Evolutionary conservation across 2,888 invertebrate genomes (phyloP).

Genomic region (Spisula solida): DNA sequence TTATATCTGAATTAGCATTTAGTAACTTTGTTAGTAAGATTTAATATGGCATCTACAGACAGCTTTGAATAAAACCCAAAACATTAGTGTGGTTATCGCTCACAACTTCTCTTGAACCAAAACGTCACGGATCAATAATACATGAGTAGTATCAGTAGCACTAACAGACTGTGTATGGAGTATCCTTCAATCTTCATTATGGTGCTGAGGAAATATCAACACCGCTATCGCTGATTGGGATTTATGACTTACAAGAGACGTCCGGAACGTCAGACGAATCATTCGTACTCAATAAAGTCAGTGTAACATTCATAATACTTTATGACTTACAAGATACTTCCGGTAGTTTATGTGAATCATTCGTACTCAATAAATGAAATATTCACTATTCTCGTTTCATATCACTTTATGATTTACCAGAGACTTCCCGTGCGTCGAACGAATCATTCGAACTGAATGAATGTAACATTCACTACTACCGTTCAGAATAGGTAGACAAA

Average conservation of each 20-base stretch:
- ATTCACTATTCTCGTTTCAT: too few species aligned
- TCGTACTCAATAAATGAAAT: too few species aligned
- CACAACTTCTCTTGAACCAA: neutral
- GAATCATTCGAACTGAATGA: neutral
- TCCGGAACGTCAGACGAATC: neutral
- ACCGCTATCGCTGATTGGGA: conserved; percentile 1
- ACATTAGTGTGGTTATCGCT: too few species aligned
- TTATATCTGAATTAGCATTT: too few species aligned
- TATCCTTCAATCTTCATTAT: neutral
- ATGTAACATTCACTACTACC: neutral
- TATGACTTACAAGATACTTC: too few species aligned
- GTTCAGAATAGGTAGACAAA: too few species aligned
- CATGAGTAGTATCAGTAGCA: neutral
- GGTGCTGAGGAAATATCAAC: too few species aligned
- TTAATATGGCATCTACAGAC: too few species aligned
- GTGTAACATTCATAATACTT: neutral
- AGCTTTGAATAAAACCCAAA: too few species aligned
- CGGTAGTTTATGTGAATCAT: too few species aligned
- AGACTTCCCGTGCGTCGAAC: neutral
- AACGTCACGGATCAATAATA: neutral
- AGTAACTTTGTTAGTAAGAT: too few species aligned
- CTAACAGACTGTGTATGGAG: neutral
- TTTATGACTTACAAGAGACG: neutral
- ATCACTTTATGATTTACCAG: too few species aligned
- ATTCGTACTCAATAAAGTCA: neutral